A percentile compares a stretch with the other conserved stretches of the same genome.
Evolutionary conservation across 1,140 invertebrate genomes (phyloP).

Genomic region (Octopus sinensis): DNA sequence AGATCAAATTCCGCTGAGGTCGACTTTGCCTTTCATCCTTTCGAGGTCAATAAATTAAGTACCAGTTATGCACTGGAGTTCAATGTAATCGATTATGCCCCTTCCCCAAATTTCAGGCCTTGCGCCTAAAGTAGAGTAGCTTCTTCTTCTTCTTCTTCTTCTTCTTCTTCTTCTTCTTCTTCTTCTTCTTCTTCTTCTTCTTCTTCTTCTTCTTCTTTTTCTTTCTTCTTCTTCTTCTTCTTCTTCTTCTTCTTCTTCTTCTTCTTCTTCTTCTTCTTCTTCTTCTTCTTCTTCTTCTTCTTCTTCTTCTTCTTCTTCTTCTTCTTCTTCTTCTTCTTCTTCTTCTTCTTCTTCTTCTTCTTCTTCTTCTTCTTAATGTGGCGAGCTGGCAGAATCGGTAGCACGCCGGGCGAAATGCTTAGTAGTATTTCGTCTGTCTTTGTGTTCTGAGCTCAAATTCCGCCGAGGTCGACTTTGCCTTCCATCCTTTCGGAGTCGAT

Average conservation of each 20-base stretch:
- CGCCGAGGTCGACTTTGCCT: not conserved
- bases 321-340: slow-evolving; percentile 8
- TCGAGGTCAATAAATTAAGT: too few relatives aligned
- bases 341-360: slow-evolving; percentile 9
- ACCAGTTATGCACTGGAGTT: too few relatives aligned
- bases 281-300: slow-evolving; percentile 1
- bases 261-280: slow-evolving; percentile 3
- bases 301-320: not conserved
- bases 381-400: too few relatives aligned
- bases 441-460: not conserved
- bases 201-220: slow-evolving; percentile 1
- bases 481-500: not conserved
- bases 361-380: slow-evolving; percentile 1
- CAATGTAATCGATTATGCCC: too few relatives aligned
- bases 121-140: not conserved
- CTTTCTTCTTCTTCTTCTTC: slow-evolving; percentile 1
- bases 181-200: slow-evolving; percentile 3
- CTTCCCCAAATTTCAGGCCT: not conserved
- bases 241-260: slow-evolving; percentile 3
- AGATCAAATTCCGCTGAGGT: too few relatives aligned
- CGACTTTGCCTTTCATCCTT: too few relatives aligned
- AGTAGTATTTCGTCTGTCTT: not conserved
- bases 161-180: not conserved
- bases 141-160: not conserved
- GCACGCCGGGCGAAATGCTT: too few relatives aligned